Evolutionary conservation across 2,113 vertebrate species (phyloP).

Genomic region (Apodemus sylvaticus): DNA sequence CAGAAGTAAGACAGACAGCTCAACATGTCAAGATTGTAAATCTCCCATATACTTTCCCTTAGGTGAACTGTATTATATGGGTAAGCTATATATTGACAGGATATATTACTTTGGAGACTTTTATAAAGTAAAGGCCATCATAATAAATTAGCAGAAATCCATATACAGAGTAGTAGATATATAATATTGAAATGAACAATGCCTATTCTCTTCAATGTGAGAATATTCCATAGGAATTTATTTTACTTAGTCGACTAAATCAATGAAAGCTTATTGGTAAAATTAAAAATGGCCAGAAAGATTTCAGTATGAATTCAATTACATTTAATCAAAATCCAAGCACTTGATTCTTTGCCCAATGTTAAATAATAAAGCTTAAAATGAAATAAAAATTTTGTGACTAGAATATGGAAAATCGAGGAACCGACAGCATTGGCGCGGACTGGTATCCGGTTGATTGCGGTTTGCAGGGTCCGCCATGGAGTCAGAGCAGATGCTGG

Average conservation of each 20-base stretch:
- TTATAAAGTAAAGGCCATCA: background rate
- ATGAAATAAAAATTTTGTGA: background rate
- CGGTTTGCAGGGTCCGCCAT: too few relatives aligned
- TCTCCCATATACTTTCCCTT: background rate
- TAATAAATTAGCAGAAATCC: background rate
- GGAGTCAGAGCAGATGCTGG: too few relatives aligned
- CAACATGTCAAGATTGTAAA: too few relatives aligned
- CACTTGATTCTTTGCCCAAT: background rate
- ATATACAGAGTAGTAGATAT: too few relatives aligned
- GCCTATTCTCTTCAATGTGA: background rate
- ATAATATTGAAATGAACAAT: background rate
- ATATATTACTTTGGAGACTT: background rate
- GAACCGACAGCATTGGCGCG: too few relatives aligned
- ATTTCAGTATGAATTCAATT: background rate
- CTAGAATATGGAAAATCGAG: too few relatives aligned
- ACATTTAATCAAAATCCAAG: background rate
- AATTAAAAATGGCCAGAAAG: background rate
- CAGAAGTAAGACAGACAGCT: background rate
- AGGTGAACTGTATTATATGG: background rate
- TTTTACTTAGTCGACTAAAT: background rate
- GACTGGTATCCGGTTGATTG: too few relatives aligned
- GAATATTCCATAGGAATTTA: background rate
- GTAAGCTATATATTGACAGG: fast-evolving
- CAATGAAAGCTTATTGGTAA: background rate
- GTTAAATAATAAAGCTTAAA: background rate